These are phyloP conservation scores for Rhinoptilus africanus DNA, from an alignment of 2,113 vertebrate genomes.

Conservation along the genomic window DNA sequence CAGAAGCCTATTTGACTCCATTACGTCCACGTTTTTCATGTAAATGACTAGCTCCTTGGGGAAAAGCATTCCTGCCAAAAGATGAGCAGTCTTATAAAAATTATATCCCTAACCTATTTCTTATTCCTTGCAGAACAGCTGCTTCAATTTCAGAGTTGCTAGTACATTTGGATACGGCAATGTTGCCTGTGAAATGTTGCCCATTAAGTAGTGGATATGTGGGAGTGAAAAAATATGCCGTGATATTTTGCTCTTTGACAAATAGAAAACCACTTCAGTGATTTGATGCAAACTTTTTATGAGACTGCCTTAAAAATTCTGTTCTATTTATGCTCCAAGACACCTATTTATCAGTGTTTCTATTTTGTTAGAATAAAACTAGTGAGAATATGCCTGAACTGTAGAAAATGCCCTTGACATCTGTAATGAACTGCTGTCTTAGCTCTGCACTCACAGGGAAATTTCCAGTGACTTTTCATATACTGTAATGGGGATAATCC, in stretches of 20 bases:
- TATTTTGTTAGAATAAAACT: neutral
- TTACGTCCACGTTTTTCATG: slow-evolving; percentile 31
- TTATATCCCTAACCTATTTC: slow-evolving; percentile 49
- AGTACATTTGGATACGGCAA: neutral
- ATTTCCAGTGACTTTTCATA: neutral
- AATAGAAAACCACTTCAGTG: neutral
- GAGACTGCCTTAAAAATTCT: neutral
- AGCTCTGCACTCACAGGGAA: neutral
- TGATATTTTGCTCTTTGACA: slow-evolving; percentile 45
- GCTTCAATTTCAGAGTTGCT: slow-evolving; percentile 56
- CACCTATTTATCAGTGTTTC: neutral
- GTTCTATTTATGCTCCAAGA: neutral
- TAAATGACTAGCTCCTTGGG: slow-evolving; percentile 19
- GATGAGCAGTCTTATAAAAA: slow-evolving; percentile 66
- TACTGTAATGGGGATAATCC: neutral
- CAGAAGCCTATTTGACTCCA: neutral
- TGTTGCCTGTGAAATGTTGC: slow-evolving; percentile 46
- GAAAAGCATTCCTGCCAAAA: slow-evolving; percentile 35
- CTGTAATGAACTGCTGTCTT: neutral
- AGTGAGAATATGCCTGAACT: neutral
- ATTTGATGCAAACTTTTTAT: slow-evolving; percentile 15
- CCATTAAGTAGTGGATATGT: slow-evolving; percentile 48
- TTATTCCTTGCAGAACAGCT: slow-evolving; percentile 42
- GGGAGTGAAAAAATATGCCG: slow-evolving; percentile 20
- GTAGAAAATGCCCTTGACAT: neutral